phyloP scores from a whole-genome alignment of 64 coral and sea anemone genomes.

The Porites australiensis region DNA sequence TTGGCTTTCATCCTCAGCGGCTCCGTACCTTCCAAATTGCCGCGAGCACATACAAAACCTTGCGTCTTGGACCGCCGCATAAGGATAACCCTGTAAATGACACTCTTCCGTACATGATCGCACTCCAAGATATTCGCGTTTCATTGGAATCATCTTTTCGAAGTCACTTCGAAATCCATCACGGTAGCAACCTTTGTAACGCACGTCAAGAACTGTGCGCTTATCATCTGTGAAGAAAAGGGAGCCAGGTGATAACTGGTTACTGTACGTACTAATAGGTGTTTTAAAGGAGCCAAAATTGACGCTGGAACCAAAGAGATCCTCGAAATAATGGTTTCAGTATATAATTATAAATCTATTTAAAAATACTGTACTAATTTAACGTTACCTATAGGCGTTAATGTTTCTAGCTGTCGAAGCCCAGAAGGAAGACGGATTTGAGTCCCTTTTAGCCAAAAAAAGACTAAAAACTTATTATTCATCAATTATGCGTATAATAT shows the following conservation, averaged over 20 bases:
- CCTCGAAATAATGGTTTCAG: no score
- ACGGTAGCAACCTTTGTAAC: slow-evolving; percentile 17
- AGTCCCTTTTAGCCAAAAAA: no score
- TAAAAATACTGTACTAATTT: no score
- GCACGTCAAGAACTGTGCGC: slow-evolving; percentile 12
- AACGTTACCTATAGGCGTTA: no score
- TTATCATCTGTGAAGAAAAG: background rate
- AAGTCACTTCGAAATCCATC: slow-evolving; percentile 27
- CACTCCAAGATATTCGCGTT: slow-evolving; percentile 27
- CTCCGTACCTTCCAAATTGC: background rate
- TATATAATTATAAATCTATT: no score
- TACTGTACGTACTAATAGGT: background rate
- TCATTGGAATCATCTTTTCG: slow-evolving; percentile 24
- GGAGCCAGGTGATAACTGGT: background rate
- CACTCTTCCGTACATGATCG: slow-evolving; percentile 15
- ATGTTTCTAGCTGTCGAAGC: no score
- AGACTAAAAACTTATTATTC: no score
- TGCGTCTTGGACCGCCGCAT: slow-evolving; percentile 31
- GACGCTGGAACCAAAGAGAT: no score
- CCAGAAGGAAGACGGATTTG: no score
- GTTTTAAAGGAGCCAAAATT: no score
- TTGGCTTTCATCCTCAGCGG: slow-evolving; percentile 6
- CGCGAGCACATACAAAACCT: slow-evolving; percentile 50
- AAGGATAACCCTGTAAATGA: background rate
- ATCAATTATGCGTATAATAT: no score